Evolutionary conservation across 2,113 vertebrate genomes (phyloP).

Genomic region (Ctenodactylus gundi): DNA sequence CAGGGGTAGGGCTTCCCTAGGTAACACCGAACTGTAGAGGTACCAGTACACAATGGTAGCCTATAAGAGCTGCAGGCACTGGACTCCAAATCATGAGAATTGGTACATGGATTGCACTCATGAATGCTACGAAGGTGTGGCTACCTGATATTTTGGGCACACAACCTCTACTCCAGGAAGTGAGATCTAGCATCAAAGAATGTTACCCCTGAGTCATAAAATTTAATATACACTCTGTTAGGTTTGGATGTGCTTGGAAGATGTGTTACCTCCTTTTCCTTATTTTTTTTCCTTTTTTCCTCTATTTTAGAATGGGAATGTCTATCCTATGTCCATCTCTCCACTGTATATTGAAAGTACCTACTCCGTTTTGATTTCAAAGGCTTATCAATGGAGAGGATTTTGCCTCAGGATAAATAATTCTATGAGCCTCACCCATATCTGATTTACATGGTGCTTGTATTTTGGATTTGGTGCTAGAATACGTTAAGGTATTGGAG

Average conservation of each 20-base stretch:
- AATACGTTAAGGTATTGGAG: background rate
- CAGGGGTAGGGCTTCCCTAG: background rate
- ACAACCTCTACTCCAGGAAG: background rate
- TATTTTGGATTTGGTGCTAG: background rate
- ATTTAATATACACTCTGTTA: background rate
- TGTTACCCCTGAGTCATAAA: background rate
- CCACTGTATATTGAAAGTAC: background rate
- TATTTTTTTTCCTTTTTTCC: no score
- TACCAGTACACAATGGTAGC: background rate
- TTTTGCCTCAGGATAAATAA: background rate
- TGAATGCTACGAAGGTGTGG: background rate
- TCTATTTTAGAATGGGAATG: background rate
- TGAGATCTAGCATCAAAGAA: background rate
- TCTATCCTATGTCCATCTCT: background rate
- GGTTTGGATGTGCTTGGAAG: background rate
- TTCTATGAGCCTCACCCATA: background rate
- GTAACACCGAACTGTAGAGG: background rate
- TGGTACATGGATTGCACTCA: background rate
- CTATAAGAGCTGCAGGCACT: background rate
- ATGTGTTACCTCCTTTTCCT: background rate
- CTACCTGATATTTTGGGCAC: background rate
- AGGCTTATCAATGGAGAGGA: background rate
- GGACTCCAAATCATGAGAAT: no score
- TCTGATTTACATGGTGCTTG: background rate
- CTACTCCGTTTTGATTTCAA: no score